Conservation (phyloP, 2,888 invertebrate species). For the Stenchaetothrips biformis region DNA sequence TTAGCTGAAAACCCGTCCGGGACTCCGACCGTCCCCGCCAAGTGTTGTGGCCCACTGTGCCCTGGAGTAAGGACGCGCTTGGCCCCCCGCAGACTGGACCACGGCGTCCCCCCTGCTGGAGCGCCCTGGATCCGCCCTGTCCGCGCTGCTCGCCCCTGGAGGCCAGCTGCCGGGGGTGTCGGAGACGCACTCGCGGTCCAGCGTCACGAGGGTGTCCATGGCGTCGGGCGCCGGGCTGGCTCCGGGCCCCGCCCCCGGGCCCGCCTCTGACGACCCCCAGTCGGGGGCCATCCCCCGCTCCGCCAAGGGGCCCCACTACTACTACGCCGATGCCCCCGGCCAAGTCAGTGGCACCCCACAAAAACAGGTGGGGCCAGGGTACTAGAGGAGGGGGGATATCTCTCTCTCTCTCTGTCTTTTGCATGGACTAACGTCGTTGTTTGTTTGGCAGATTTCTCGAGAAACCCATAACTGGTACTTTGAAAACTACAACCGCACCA, state of each 20-base stretch:
- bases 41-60: neutral
- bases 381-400: slow-evolving; percentile 35
- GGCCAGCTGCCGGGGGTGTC: slow-evolving; percentile 49
- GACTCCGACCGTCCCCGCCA: neutral
- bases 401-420: slow-evolving; percentile 39
- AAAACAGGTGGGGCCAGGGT: slow-evolving; percentile 50
- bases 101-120: slow-evolving; percentile 41
- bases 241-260: slow-evolving; percentile 36
- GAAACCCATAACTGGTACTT: slow-evolving; percentile 64
- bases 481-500: slow-evolving; percentile 70
- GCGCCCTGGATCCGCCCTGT: slow-evolving; percentile 49
- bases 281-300: slow-evolving; percentile 27
- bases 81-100: neutral
- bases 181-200: slow-evolving; percentile 52
- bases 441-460: neutral
- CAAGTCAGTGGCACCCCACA: slow-evolving; percentile 45
- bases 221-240: slow-evolving; percentile 32
- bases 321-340: slow-evolving; percentile 2
- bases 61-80: slow-evolving; percentile 36
- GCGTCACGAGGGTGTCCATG: slow-evolving; percentile 57
- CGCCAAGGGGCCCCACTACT: slow-evolving; percentile 36
- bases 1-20: no score
- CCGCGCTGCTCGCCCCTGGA: slow-evolving; percentile 60
- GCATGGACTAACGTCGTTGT: slow-evolving; percentile 50
- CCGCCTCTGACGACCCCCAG: slow-evolving; percentile 40